Base-by-base conservation (phyloP, 2,797 vertebrate genomes). In the Peromyscus melanophrys region DNA sequence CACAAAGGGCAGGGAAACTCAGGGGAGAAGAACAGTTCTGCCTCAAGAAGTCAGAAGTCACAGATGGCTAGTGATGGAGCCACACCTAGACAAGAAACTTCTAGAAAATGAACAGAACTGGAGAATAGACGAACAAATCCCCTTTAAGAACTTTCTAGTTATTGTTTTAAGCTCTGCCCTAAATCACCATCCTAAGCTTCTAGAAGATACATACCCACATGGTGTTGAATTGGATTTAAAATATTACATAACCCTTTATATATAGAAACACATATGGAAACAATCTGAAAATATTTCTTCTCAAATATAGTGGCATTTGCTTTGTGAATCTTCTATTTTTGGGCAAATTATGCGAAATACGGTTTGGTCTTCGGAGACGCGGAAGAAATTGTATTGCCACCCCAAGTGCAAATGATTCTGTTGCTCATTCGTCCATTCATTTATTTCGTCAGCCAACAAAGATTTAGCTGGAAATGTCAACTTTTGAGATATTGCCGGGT, bases 221-320 rank as follows among this genome's bases (percentile, higher is more conserved):
- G 94, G 94, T 94, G 73, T 76, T 95, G 92, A 96, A 94, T 97
- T 92, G 92, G 96, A 96, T 87, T 97, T 98, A 98, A 97, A 97
- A 96, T 96, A 96, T 95, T 97, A 85, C 95, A 96, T 97, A 96
- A 97, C 93, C 69, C 3, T 1, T 96, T 97, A 97, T 97, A 96
- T 95, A 96, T 96, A 95, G 96, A 94, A 97, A 95, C 93, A 89
- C 97, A 97, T 95, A 97, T 97, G 97, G 97, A 96, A 96, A 97
- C 95, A 96, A 96, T 96, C 97, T 97, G 97, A 97, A 98, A 97
- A 98, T 96, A 95, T 96, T 96, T 95, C 96, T 97, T 89, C 73
- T 97, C 78, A 96, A 97, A 97, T 96, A 96, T 89, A 96, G 95
- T 96, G 89, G 69, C 90, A 96, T 97, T 97, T 97, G 93, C 97